These are phyloP conservation scores for Typhlomys cinereus DNA, from an alignment of 2,113 vertebrate species.

Conservation along the genomic window DNA sequence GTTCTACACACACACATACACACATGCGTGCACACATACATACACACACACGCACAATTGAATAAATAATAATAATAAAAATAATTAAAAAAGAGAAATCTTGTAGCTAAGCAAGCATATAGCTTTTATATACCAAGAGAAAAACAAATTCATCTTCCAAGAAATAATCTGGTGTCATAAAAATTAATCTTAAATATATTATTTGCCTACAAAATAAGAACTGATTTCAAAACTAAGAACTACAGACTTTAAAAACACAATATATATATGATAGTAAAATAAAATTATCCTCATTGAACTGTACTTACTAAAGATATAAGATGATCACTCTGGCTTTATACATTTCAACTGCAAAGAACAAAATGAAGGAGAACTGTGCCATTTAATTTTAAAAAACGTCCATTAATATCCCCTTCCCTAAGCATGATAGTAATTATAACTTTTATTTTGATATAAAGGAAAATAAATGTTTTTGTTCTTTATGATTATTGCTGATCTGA, in stretches of 20 bases:
- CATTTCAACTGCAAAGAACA: constrained; percentile 42
- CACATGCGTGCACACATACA: too few relatives aligned
- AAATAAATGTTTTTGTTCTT: constrained; percentile 29
- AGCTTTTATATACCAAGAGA: constrained; percentile 16
- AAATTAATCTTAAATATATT: neutral
- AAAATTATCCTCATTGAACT: constrained; percentile 49
- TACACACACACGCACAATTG: too few relatives aligned
- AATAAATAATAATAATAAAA: too few relatives aligned
- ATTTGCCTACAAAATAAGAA: neutral
- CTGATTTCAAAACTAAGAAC: constrained; percentile 43
- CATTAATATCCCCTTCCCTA: constrained; percentile 36
- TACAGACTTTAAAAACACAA: constrained; percentile 5
- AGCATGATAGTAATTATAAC: constrained; percentile 39
- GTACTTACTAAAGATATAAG: constrained; percentile 35
- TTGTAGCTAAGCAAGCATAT: constrained; percentile 4
- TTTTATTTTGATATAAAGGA: constrained; percentile 24
- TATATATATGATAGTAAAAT: constrained; percentile 54
- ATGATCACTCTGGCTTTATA: constrained; percentile 36
- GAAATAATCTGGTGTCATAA: neutral
- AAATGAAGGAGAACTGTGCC: constrained; percentile 51
- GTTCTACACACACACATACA: too few relatives aligned
- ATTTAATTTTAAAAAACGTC: constrained; percentile 42
- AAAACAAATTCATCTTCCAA: constrained; percentile 35
- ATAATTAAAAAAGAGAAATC: too few relatives aligned
- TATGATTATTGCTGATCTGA: neutral